A percentile compares a stretch with the other conserved stretches of the same genome.
These are phyloP conservation scores for Tadarida brasiliensis DNA, from an alignment of 2,797 vertebrate species.

Conservation along the genomic window DNA sequence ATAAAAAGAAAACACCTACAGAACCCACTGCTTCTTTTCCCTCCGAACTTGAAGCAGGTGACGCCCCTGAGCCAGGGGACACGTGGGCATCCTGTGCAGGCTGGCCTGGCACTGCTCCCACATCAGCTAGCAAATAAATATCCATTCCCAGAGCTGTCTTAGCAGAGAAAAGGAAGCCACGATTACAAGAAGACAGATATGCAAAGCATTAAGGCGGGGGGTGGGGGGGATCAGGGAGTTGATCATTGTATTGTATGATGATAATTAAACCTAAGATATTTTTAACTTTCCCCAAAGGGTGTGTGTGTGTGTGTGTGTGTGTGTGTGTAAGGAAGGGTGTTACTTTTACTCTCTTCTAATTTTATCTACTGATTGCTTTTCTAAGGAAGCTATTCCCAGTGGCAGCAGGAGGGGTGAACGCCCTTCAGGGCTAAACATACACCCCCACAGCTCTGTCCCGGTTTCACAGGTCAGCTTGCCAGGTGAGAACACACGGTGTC, in stretches of 20 bases:
- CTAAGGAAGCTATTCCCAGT: conserved; percentile 59
- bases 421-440: conserved; percentile 64
- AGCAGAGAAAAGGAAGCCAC: background rate
- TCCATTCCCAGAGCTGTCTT: background rate
- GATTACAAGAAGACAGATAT: background rate
- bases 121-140: background rate
- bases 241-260: background rate
- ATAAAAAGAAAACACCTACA: background rate
- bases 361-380: conserved; percentile 59
- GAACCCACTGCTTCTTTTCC: background rate
- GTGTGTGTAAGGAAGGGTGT: background rate
- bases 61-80: too few species aligned
- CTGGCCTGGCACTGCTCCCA: background rate
- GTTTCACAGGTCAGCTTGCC: conserved; percentile 62
- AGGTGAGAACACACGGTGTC: conserved; percentile 63
- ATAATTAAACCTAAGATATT: background rate
- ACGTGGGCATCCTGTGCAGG: background rate
- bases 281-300: background rate
- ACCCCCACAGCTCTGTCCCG: conserved; percentile 56
- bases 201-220: background rate
- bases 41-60: background rate
- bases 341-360: background rate
- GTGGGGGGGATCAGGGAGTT: background rate
- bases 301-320: background rate
- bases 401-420: conserved; percentile 34